Base-by-base conservation (phyloP, 2,113 vertebrate genomes). In the Corapipo altera region DNA sequence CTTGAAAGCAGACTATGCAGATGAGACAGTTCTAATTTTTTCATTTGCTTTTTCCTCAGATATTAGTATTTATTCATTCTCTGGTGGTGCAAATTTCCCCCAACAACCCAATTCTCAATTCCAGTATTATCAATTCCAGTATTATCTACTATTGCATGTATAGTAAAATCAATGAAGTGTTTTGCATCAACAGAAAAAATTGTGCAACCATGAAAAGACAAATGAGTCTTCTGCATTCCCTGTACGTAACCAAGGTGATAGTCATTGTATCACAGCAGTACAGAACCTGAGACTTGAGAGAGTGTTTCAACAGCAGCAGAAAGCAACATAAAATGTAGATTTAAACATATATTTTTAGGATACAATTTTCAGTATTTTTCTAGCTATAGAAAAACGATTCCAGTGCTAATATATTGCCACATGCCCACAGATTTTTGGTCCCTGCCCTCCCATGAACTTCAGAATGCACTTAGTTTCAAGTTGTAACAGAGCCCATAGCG, bases 61-160 rank as follows among this genome's bases (percentile, higher is more conserved):
- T 85, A 72, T 61, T 85, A 62, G 73, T 90, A 48, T 78, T 74
- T 92, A 67, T 93, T 78, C 14, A 22, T 94, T 94, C 89, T 83
- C 70, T 58, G 37, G 35, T 76, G 23, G 26, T 28, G 22, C 28
- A 74, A 79, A 61, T 82, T 69, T 95, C 58, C n/a, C 59, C 35
- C 37, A 39, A 48, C 51, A 94, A 64, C 72, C 72, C 52, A 87
- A 27, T 54, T 74, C 27, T 62, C 27, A 59, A 57, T 83, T 75
- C 23, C 11, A 41, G 5, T 54, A 46, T 54, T 93, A 72, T 20
- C 91, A 64, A 52, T 83, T 75, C 23, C 11, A 41, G 5, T 54
- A 46, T 54, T 93, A 72, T 20, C 91, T 44, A 61, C 55, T 49
- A 13, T 10, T 75, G 44, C 49, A 57, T 58, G 33, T 54, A 62